Evolutionary conservation across 2,888 invertebrate species (phyloP).

Genomic region (Thecocarcelia acutangulata): DNA sequence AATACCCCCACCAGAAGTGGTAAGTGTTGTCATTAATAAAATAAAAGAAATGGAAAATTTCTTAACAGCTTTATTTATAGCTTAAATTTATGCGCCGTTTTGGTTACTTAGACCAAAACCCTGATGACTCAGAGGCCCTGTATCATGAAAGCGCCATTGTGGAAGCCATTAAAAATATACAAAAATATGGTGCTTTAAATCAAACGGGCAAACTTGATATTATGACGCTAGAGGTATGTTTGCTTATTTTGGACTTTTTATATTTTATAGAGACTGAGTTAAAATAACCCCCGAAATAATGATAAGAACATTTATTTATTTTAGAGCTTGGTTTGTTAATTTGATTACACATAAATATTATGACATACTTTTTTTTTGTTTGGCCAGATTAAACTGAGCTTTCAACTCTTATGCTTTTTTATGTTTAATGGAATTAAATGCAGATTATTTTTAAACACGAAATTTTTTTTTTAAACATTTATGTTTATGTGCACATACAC

Average conservation of each 20-base stretch:
- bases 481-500: too few species aligned
- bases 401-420: too few species aligned
- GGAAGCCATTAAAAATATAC: conserved; percentile 86
- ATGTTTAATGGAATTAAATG: too few species aligned
- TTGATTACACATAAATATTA: conserved; percentile 7
- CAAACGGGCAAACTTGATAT: conserved; percentile 87
- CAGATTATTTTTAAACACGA: too few species aligned
- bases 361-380: conserved; percentile 18
- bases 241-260: too few species aligned
- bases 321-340: not conserved
- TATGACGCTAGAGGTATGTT: conserved; percentile 84
- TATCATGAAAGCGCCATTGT: conserved; percentile 85
- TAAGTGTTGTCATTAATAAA: conserved; percentile 41
- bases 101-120: conserved; percentile 85
- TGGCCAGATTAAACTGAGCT: not conserved
- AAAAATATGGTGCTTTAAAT: conserved; percentile 87
- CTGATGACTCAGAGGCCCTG: conserved; percentile 83
- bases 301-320: conserved; percentile 32
- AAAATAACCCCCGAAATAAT: not conserved
- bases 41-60: not conserved
- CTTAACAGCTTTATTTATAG: conserved; percentile 77
- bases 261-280: conserved; percentile 10
- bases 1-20: conserved; percentile 74
- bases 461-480: too few species aligned
- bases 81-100: conserved; percentile 86